Percentiles rank a stretch among this genome's conserved stretches.
Conservation (phyloP, 2,888 invertebrate genomes). For the Phoronis australis region DNA sequence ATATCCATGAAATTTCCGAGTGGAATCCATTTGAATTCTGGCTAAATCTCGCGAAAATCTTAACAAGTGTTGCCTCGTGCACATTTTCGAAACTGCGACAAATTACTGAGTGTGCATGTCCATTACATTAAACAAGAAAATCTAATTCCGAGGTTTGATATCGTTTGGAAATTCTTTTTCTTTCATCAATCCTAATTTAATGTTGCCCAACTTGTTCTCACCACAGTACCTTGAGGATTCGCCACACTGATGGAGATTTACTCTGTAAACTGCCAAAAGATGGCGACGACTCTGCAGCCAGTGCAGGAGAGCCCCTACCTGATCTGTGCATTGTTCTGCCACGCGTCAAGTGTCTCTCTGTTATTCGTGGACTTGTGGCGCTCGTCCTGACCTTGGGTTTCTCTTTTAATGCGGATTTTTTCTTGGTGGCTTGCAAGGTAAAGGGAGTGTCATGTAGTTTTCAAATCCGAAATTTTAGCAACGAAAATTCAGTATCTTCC, state of each 20-base stretch:
- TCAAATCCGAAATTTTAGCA: no score
- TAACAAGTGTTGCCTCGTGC: no score
- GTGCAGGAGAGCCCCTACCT: slow-evolving; percentile 21
- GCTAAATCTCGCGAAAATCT: no score
- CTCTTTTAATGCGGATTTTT: slow-evolving; percentile 77
- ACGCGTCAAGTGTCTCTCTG: slow-evolving; percentile 64
- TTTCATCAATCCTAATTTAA: slow-evolving; percentile 1
- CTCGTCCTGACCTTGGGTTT: slow-evolving; percentile 77
- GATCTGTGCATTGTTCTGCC: slow-evolving; percentile 42
- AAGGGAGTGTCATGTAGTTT: slow-evolving; percentile 1
- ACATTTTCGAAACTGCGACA: no score
- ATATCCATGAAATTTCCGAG: no score
- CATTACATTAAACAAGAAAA: no score
- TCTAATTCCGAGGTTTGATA: no score
- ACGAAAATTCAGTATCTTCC: no score
- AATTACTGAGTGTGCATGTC: no score
- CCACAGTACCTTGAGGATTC: slow-evolving; percentile 56
- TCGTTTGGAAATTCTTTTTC: no score
- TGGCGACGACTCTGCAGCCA: slow-evolving; percentile 14
- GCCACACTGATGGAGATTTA: slow-evolving; percentile 37
- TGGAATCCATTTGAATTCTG: no score
- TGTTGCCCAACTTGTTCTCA: no score
- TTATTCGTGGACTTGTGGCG: slow-evolving; percentile 72
- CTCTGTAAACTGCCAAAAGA: slow-evolving; percentile 29
- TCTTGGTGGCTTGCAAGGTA: slow-evolving; percentile 81